Evolutionary conservation across 2,888 invertebrate genomes (phyloP), one percentile per base, ranked within the genome.

Genomic region (Microctonus aethiopoides): DNA sequence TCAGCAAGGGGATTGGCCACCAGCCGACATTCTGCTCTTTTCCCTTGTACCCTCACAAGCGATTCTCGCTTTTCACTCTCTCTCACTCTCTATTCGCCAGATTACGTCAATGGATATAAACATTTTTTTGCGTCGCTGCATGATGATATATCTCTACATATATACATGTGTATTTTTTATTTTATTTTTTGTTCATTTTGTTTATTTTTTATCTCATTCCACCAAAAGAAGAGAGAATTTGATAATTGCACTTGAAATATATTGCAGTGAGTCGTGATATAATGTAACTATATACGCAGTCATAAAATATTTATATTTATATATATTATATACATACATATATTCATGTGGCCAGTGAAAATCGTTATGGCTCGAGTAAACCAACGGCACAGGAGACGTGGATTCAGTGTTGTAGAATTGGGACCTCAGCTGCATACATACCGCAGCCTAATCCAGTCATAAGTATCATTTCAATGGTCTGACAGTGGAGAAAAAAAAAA

Each of bases 351-450:
- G 11, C 39, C 41, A 20, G 34, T n/a, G 13, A 24, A 22, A 36
- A 46, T 46, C n/a, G 41, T 62, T 62, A 62, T 62, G 46, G 26
- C 29, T 24, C 24, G 62, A 46, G 26, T n/a, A 60, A 20, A 36
- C 54, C 54, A 54, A 24, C 24, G 54, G 13, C 24, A 54, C 22
- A 26, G 54, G 11, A 68, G 64, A 67, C 7, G 46, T 16, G 68
- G 54, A 60, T 60, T 41, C 56, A 24, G 32, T 41, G 60, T 54
- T 26, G 41, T 41, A 32, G 59, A 61, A 57, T 54, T 26, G 61
- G 71, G 72, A 69, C 61, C 79, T 81, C 80, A 81, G 80, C 80
- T 82, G 81, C 72, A 76, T 75, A 75, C 75, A 79, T 78, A 79
- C 68, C 60, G 36, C 22, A 59, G 72, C 16, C 77, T 82, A 82